Evolutionary conservation across 2,888 invertebrate species (phyloP).

Genomic region (Pachydiplax longipennis): DNA sequence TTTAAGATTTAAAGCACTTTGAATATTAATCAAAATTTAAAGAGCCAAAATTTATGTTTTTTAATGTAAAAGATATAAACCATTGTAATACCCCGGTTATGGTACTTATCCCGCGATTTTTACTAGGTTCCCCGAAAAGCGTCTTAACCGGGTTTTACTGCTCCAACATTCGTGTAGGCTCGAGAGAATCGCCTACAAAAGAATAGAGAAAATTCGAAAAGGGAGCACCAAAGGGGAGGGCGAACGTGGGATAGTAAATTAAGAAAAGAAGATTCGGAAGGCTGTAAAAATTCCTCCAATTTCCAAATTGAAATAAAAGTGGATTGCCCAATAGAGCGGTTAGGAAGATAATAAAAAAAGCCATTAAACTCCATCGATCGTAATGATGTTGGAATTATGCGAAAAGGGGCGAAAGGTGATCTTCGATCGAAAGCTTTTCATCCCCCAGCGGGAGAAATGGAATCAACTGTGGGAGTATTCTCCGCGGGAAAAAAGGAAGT

Average conservation of each 20-base stretch:
- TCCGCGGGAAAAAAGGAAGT: not conserved
- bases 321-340: not conserved
- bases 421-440: not conserved
- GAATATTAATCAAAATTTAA: no score
- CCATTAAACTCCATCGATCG: not conserved
- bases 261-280: not conserved
- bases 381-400: not conserved
- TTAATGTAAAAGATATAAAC: no score
- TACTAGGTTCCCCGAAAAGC: no score
- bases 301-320: not conserved
- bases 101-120: no score
- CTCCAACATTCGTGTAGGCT: no score
- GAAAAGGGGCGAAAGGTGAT: not conserved
- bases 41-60: no score
- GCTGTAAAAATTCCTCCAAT: not conserved
- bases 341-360: not conserved
- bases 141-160: no score
- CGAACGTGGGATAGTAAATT: not conserved
- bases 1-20: no score
- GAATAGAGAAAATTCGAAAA: not conserved
- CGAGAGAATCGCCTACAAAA: not conserved
- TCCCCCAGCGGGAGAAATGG: not conserved
- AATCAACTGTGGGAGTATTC: not conserved
- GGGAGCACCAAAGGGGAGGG: no score
- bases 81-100: no score